A percentile compares a stretch with the other conserved stretches of the same genome.
phyloP scores from a whole-genome alignment of 2,797 vertebrate species.

The Aythya fuligula region DNA sequence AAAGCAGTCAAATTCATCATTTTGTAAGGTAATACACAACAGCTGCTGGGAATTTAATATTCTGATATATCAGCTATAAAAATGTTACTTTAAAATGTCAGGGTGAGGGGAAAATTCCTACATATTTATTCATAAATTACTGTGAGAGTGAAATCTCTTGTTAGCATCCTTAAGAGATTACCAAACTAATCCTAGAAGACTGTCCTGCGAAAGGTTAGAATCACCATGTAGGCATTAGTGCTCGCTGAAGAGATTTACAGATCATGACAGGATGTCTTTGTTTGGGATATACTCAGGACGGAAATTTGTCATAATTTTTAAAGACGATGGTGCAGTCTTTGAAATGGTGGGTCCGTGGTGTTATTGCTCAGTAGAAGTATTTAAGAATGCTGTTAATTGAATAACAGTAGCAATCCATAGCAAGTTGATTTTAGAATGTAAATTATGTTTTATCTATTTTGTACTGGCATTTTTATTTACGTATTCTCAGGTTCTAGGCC shows the following conservation, averaged over 20 bases:
- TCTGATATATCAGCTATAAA: background rate
- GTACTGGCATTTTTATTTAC: background rate
- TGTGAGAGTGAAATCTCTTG: slow-evolving; percentile 25
- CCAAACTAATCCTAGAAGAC: slow-evolving; percentile 33
- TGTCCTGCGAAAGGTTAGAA: slow-evolving; percentile 31
- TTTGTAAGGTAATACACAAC: background rate
- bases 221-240: background rate
- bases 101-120: background rate
- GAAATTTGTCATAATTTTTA: slow-evolving; percentile 79
- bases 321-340: slow-evolving; percentile 77
- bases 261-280: slow-evolving; percentile 69
- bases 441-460: background rate
- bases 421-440: background rate
- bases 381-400: background rate
- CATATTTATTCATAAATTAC: slow-evolving; percentile 34
- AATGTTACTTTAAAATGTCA: background rate
- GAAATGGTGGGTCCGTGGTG: slow-evolving; percentile 78
- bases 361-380: background rate
- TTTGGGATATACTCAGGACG: slow-evolving; percentile 70
- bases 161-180: slow-evolving; percentile 58
- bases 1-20: background rate
- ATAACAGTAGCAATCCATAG: background rate
- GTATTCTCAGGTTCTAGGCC: background rate
- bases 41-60: background rate
- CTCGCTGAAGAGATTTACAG: slow-evolving; percentile 13